Conservation (phyloP, 2,113 vertebrate species). For the Eulacestoma nigropectus region DNA sequence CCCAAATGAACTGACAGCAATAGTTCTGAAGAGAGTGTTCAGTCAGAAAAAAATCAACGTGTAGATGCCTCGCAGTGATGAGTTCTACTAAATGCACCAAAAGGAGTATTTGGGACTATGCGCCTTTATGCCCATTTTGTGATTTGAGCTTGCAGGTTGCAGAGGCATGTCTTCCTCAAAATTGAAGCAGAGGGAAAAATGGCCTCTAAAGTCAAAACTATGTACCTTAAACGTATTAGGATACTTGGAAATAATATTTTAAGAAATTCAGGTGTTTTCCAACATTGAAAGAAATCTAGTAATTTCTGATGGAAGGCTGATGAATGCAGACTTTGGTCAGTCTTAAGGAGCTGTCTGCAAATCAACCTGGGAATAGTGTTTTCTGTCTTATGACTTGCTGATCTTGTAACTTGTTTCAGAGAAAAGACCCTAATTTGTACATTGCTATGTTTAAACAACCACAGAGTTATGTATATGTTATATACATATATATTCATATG, state of each 20-base stretch:
- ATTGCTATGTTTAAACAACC: neutral
- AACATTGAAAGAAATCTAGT: neutral
- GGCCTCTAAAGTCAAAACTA: neutral
- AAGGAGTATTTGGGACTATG: rapidly evolving
- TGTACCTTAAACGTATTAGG: neutral
- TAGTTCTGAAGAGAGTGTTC: neutral
- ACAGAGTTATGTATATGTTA: neutral
- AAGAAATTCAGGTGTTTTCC: neutral
- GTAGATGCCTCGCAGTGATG: neutral
- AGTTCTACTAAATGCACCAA: neutral
- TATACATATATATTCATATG: neutral
- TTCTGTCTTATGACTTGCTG: neutral
- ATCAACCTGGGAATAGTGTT: neutral
- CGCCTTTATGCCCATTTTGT: neutral
- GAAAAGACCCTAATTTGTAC: neutral
- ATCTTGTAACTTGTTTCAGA: neutral
- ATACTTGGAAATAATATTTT: neutral
- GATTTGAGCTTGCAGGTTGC: neutral
- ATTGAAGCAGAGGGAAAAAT: neutral
- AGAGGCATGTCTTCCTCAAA: neutral
- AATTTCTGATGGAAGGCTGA: neutral
- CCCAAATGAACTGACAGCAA: neutral
- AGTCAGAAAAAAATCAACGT: neutral
- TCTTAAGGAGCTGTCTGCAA: neutral
- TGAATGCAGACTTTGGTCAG: neutral